Evolutionary conservation across 2,113 vertebrate species (phyloP).

Genomic region (Oncorhynchus nerka): DNA sequence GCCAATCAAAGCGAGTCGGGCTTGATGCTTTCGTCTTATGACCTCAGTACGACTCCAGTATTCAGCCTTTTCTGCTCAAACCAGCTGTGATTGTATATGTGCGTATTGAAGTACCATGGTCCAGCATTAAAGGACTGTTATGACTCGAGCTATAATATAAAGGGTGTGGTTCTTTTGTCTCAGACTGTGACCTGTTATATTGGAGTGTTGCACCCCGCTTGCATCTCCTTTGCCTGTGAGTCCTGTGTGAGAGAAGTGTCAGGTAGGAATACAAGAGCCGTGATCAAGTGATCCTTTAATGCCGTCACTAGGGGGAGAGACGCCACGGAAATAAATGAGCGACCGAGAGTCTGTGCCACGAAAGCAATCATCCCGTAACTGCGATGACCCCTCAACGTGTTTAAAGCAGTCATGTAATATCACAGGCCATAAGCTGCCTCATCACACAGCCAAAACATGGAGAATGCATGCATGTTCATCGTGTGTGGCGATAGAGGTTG

Average conservation of each 20-base stretch:
- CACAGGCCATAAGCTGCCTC: not conserved
- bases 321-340: not conserved
- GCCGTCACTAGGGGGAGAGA: not conserved
- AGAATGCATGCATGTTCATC: not conserved
- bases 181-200: not conserved
- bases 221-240: not conserved
- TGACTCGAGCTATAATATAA: not conserved
- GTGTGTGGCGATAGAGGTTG: not conserved
- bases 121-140: not conserved
- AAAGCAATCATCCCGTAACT: not conserved
- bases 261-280: constrained; percentile 1
- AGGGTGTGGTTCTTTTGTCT: not conserved
- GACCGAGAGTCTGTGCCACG: not conserved
- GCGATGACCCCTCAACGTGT: not conserved
- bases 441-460: not conserved
- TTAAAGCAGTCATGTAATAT: constrained; percentile 5
- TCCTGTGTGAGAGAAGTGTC: constrained; percentile 5
- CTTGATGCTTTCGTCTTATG: constrained; percentile 1
- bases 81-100: not conserved
- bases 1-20: constrained; percentile 21
- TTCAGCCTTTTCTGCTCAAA: not conserved
- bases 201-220: not conserved
- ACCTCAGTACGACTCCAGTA: not conserved
- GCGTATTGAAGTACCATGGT: not conserved
- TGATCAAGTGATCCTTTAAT: not conserved